Base-by-base conservation (phyloP, 2,888 invertebrate genomes). In the Acleris sparsana region DNA sequence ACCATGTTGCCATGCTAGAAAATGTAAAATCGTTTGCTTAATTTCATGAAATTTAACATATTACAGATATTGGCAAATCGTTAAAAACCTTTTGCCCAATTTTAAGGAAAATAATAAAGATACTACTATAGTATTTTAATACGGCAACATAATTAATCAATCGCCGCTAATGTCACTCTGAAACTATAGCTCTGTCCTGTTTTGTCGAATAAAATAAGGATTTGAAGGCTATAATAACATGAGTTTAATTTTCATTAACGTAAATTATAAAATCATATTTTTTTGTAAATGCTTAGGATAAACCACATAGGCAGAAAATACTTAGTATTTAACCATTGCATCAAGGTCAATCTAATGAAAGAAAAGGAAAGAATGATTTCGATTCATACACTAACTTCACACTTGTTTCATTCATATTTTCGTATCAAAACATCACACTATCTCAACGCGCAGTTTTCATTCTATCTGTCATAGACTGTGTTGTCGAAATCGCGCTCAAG, bases 381-480 rank as follows among this genome's bases (percentile, higher is more conserved):
- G 69, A 48, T 57, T 70, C 59, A 71, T 56, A 68, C 5, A 25
- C 66, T 63, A 79, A 79, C 80, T 84, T 83, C 84, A 80, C 69
- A 66, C 74, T 69, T 75, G 71, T 81, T 82, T 80, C 79, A 79
- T 80, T 81, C 78, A 75, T 76, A 75, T 61, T 60, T 60, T 62
- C 60, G 64, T 65, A 68, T 68, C 68, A 68, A 68, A 68, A 68
- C 68, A 68, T 68, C 62, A 25, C 61, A 58, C 64, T 64, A 68
- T 63, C 60, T n/a, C 46, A 46, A 56, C 61, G 69, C 67, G 68
- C 62, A 63, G 68, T 64, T 68, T 68, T 64, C 67, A 63, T 53
- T 49, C 52, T 49, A 57, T 49, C 60, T 57, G 61, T 58, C 52
- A 58, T 29, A 61, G 53, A 51, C 48, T 25, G 53, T 63, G 63